Evolutionary conservation across 2,797 vertebrate genomes (phyloP).

Genomic region (Cyprinodon diabolis): DNA sequence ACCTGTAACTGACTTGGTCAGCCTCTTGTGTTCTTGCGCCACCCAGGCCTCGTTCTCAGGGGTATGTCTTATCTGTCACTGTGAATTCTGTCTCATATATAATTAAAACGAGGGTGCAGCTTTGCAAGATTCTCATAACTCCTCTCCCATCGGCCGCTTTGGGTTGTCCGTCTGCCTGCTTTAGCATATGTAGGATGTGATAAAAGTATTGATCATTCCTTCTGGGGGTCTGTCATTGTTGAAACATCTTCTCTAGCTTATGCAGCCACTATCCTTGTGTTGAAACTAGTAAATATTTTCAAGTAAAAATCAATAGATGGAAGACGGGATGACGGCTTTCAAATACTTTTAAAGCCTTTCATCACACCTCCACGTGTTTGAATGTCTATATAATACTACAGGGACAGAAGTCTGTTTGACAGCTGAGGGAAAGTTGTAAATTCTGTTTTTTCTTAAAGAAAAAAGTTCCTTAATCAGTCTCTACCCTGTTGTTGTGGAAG

Average conservation of each 20-base stretch:
- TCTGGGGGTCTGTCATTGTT: constrained; percentile 21
- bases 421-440: constrained; percentile 28
- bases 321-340: constrained; percentile 40
- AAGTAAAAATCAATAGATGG: constrained; percentile 46
- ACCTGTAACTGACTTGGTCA: constrained; percentile 67
- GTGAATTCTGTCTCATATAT: constrained; percentile 71
- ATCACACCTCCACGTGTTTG: constrained; percentile 34
- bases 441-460: constrained; percentile 35
- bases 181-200: constrained; percentile 42
- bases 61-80: constrained; percentile 56
- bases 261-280: constrained; percentile 21
- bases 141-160: constrained; percentile 34
- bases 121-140: constrained; percentile 61
- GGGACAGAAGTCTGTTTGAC: constrained; percentile 27
- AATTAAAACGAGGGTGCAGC: constrained; percentile 67
- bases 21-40: constrained; percentile 61
- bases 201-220: constrained; percentile 59
- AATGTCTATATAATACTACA: constrained; percentile 31
- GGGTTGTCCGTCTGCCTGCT: constrained; percentile 29
- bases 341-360: constrained; percentile 36
- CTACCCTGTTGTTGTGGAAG: constrained; percentile 44
- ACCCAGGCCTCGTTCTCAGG: constrained; percentile 51
- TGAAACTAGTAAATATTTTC: constrained; percentile 56
- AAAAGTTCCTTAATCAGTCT: constrained; percentile 44
- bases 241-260: constrained; percentile 25